These are phyloP conservation scores for Lasioglossum calceatum DNA, from an alignment of 2,888 invertebrate species.

Conservation along the genomic window DNA sequence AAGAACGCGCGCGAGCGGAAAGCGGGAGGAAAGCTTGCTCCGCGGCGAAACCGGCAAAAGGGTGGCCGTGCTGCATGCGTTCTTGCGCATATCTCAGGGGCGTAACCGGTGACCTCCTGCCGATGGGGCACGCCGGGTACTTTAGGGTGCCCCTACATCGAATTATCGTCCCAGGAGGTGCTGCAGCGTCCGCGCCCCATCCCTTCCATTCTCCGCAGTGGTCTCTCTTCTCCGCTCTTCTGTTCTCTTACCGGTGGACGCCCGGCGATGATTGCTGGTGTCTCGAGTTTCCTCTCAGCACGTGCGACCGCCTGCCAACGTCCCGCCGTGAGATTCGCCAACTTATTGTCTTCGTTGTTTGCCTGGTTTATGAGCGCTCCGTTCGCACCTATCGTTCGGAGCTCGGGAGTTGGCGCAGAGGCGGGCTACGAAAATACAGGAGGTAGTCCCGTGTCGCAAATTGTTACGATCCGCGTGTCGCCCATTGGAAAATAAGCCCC, in stretches of 20 bases:
- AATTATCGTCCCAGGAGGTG: constrained; percentile 83
- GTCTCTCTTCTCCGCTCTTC: constrained; percentile 9
- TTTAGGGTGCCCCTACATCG: constrained; percentile 80
- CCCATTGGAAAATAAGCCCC: not conserved
- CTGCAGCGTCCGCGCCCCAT: constrained; percentile 21
- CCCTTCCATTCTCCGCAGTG: not conserved
- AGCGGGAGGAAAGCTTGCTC: constrained; percentile 23
- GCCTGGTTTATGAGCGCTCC: constrained; percentile 68
- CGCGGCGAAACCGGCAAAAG: constrained; percentile 63
- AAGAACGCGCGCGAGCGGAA: constrained; percentile 22
- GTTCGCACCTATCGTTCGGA: constrained; percentile 43
- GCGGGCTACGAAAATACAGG: not conserved
- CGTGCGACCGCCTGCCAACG: constrained; percentile 74
- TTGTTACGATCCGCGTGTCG: not conserved
- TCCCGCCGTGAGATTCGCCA: constrained; percentile 53
- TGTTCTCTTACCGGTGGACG: constrained; percentile 51
- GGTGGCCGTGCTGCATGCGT: constrained; percentile 65
- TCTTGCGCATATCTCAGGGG: constrained; percentile 77
- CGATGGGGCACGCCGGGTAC: constrained; percentile 76
- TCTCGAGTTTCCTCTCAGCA: constrained; percentile 81
- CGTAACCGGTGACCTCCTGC: constrained; percentile 76
- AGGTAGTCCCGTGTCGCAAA: not conserved
- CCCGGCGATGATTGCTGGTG: constrained; percentile 79
- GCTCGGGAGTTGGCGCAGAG: not conserved
- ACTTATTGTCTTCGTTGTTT: constrained; percentile 76